Conservation (phyloP, 2,797 vertebrate genomes). For the Oreochromis mossambicus region DNA sequence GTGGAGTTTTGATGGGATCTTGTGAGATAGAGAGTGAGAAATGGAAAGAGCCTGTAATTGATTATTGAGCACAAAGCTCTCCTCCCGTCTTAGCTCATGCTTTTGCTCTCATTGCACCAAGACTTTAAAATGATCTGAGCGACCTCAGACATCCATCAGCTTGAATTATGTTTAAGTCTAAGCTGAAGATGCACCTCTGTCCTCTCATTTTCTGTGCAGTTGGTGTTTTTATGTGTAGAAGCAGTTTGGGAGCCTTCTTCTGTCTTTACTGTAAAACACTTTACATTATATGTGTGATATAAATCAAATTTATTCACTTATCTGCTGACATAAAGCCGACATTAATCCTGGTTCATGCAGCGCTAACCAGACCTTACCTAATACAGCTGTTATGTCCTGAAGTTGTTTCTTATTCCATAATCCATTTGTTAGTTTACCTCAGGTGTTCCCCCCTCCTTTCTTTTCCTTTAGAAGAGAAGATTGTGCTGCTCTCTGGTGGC, state of each 20-base stretch:
- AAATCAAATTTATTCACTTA: too few species aligned
- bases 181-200: neutral
- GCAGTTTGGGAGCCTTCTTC: neutral
- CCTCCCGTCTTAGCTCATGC: neutral
- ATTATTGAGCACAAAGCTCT: neutral
- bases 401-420: neutral
- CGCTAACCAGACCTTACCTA: neutral
- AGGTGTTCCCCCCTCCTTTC: neutral
- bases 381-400: neutral
- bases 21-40: neutral
- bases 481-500: conserved; percentile 41
- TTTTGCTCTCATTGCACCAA: neutral
- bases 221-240: neutral
- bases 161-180: neutral
- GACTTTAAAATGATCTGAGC: neutral
- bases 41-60: neutral
- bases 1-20: neutral
- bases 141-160: accelerated
- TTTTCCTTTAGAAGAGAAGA: neutral
- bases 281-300: too few species aligned
- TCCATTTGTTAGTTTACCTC: neutral
- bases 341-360: neutral
- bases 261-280: neutral
- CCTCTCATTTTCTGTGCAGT: neutral
- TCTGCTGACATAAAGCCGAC: neutral